phyloP scores from a whole-genome alignment of 2,113 vertebrate genomes.

The Etheostoma cragini region DNA sequence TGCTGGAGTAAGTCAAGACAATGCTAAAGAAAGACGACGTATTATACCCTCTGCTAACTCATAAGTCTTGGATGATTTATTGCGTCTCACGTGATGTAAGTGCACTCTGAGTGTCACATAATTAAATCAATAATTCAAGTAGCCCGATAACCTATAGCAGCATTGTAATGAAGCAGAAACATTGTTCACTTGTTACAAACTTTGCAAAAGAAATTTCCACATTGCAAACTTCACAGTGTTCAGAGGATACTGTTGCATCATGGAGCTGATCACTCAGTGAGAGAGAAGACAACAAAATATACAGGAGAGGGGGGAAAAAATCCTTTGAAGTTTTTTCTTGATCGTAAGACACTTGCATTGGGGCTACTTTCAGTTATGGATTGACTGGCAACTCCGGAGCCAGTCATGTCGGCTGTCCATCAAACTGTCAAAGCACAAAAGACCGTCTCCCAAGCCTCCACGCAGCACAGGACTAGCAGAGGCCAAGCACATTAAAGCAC shows the following conservation, averaged over 20 bases:
- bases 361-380: constrained; percentile 62
- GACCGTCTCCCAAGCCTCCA: constrained; percentile 57
- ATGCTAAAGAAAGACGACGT: constrained; percentile 25
- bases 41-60: constrained; percentile 45
- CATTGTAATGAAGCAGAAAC: constrained; percentile 4
- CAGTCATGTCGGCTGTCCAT: constrained; percentile 82
- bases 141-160: background rate
- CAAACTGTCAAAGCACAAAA: constrained; percentile 71
- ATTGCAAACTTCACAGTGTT: constrained; percentile 51
- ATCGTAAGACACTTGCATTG: constrained; percentile 52
- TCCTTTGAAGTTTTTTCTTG: constrained; percentile 57
- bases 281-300: constrained; percentile 35
- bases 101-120: constrained; percentile 57
- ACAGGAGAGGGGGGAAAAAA: constrained; percentile 9
- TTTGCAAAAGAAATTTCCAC: constrained; percentile 55
- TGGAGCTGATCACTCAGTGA: constrained; percentile 43
- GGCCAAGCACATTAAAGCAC: constrained; percentile 73
- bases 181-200: constrained; percentile 53
- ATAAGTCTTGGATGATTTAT: constrained; percentile 63
- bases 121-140: constrained; percentile 54
- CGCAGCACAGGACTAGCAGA: constrained; percentile 52
- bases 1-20: constrained; percentile 39
- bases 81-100: constrained; percentile 32
- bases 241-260: constrained; percentile 57
- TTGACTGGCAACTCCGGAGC: constrained; percentile 76